These are phyloP conservation scores for Norana najaformis DNA, from an alignment of 2,888 invertebrate species.

Conservation along the genomic window DNA sequence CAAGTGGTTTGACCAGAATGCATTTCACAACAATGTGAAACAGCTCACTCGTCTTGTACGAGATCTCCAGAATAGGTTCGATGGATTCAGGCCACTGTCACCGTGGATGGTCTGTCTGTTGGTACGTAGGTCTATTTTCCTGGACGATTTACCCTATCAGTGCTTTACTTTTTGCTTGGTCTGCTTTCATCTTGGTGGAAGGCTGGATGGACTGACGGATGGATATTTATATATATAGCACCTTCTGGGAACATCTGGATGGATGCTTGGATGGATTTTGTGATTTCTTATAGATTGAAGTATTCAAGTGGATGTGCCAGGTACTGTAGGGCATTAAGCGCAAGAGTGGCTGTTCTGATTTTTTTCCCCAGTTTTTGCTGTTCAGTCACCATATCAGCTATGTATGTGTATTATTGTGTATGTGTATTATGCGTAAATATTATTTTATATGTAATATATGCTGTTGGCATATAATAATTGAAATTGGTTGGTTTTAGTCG, in stretches of 20 bases:
- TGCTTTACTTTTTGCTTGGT: neutral
- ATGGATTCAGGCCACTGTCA: constrained; percentile 15
- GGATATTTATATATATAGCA: no score
- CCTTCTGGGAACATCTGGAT: no score
- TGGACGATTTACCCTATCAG: neutral
- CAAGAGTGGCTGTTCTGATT: neutral
- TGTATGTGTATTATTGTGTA: neutral
- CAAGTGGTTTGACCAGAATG: constrained; percentile 14
- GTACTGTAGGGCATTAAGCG: neutral
- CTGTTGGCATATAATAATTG: neutral
- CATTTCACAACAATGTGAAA: neutral
- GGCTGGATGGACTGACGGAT: neutral
- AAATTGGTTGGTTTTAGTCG: neutral
- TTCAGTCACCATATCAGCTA: no score
- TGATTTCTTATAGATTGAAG: neutral
- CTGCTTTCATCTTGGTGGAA: neutral
- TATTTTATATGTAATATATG: neutral
- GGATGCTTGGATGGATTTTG: neutral
- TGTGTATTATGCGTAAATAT: neutral
- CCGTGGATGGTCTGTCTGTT: constrained; percentile 17
- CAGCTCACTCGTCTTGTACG: neutral
- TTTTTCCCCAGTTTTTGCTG: no score
- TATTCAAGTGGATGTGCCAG: neutral
- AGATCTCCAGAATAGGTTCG: constrained; percentile 16
- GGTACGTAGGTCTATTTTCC: neutral